Evolutionary conservation across 1,140 invertebrate genomes (phyloP), one percentile per base, ranked within the genome.

Genomic region (Drosophila pseudoananassae): DNA sequence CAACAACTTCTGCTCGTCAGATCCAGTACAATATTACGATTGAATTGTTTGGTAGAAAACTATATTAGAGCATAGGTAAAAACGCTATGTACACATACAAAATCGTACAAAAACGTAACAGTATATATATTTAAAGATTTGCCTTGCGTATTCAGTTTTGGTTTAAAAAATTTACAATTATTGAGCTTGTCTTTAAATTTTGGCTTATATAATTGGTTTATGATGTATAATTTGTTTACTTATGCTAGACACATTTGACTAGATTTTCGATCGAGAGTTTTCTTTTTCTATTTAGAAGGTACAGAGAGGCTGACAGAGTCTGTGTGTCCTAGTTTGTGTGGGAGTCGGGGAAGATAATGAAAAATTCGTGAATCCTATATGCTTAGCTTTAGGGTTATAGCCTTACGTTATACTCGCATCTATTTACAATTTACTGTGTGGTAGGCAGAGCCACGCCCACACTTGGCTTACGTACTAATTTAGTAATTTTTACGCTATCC

Each of bases 91-190:
- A 85, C 82, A 85, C 46, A 72, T 87, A 85, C 82, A 85, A 85
- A 83, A 78, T 78, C 74, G 82, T 85, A 85, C 76, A 85, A 85
- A 82, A 85, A 85, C 73, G 73, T 85, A 87, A 85, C 82, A 81
- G 68, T 85, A 87, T 69, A 76, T 54, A 47, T 66, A 33, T 54
- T 31, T 23, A 43, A 56, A 49, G 12, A 54, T 29, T 60, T 60
- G 3, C 38, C 2, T 43, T 15, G 14, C 14, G 6, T 31, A 12
- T 54, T 72, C 25, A 40, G 20, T 52, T 64, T 64, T 31, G 47
- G 77, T 36, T 27, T 83, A 83, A 70, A 83, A 77, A 83, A 68
- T 83, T 49, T 87, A 85, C 82, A 85, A 75, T 85, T 87, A 87
- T 75, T 85, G 68, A 87, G 51, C 70, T 71, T 43, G 10, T 46